Base-by-base conservation (phyloP, 1,140 invertebrate genomes). In the Agraylea sexmaculata region DNA sequence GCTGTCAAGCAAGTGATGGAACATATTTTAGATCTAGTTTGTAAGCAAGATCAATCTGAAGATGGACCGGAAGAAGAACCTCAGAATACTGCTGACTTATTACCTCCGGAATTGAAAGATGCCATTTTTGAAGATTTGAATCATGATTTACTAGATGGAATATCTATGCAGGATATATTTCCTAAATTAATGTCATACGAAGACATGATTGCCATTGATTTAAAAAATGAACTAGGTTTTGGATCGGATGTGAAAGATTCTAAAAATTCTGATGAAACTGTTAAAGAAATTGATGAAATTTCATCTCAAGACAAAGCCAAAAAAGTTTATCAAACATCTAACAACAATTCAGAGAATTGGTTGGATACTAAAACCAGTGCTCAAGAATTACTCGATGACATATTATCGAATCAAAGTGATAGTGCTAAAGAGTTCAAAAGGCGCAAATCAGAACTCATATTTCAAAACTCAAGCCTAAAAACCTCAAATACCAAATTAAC, bases 61-160 rank as follows among this genome's bases (percentile, higher is more conserved):
- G 70, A 72, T 38, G 64, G 59, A 41, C 60, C 64, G 2, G 78
- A 80, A 32, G 75, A 77, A 53, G 76, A 79, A 50, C 74, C 76
- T 27, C 80, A 83, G 53, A 80, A 78, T 53, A 75, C 80, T 4
- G 73, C 77, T 5, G 81, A 86, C 58, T 58, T 86, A 4, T 56
- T 87, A 17, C 81, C 83, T 10, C 82, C 81, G 0, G 83, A 87
- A 66, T 67, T 86, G 1, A 82, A 83, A 51, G 83, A 86, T 56
- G 81, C 81, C 11, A 85, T 87, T 54, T 81, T 85, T 49, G 78
- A 85, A 64, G 83, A 87, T 55, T 53, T 86, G 12, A 83, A 83
- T 23, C 77, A 83, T 50, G 83, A 86, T 52, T 56, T 86, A 20
- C 59, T 87, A 7, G 81, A 86, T 52, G 82, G 80, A 13, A 83